Base-by-base conservation (phyloP, 2,888 invertebrate genomes). In the Oeneis ivallda region DNA sequence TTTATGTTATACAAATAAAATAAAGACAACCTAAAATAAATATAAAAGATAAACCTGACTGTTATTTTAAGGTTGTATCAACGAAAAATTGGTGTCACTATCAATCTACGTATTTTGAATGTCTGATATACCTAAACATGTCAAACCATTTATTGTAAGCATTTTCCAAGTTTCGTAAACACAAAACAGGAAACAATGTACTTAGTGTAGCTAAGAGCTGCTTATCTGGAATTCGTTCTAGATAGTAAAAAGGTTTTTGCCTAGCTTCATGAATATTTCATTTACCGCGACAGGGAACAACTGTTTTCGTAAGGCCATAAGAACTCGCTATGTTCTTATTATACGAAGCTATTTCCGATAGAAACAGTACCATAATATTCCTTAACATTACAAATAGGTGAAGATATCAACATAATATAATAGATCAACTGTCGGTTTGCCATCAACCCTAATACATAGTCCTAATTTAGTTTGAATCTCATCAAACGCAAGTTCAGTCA, bases 401-500 rank as follows among this genome's bases (percentile, higher is more conserved):
- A 19, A 56, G 6, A 41, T 19, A 2, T 7, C 7, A 41, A n/a
- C n/a, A n/a, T n/a, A n/a, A n/a, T n/a, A n/a, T n/a, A n/a, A n/a
- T n/a, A n/a, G n/a, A n/a, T n/a, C n/a, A n/a, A 41, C 13, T 1
- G 39, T 41, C 11, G 54, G 58, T 66, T n/a, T 64, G 50, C 59
- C 9, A 65, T 64, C 56, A 39, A 50, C 58, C 49, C 53, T 49
- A 64, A 69, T n/a, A n/a, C n/a, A n/a, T 62, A 64, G 61, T 58
- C 50, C 69, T 82, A 81, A 85, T 84, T 80, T 80, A 79, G 77
- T 84, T 80, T 76, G 80, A 84, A 87, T 85, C 81, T 81, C 82
- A 86, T 87, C 83, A 84, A 78, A 80, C 79, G 78, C 77, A 77
- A 78, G 78, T 80, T 83, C 81, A 82, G 78, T 84, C 71, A 85